Evolutionary conservation across 92 coral and sea anemone species (phyloP), one percentile per base, ranked within the genome.

Genomic region (Metridium senile): DNA sequence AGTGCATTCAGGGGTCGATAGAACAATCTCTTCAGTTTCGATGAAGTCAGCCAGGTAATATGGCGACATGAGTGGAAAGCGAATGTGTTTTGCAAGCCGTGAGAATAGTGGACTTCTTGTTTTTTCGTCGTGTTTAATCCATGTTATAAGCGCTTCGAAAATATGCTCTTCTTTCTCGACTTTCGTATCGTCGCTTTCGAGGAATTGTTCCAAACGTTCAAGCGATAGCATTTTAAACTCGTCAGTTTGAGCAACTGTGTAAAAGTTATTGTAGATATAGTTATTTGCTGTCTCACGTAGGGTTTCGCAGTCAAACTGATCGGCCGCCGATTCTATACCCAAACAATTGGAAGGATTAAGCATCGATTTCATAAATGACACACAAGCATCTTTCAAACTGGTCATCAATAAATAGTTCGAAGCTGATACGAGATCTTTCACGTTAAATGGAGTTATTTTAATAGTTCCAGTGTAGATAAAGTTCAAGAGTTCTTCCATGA

Each of bases 31-130:
- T 71, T 96, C 93, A 21, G 94, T 96, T 68, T 96, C 99, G 13
- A 96, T 97, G 54, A 89, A 89, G 67, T 96, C 99, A 1, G 99
- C 99, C 21, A 96, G 84, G 65, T 96, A 96, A 64, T 96, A 96
- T 0, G 99, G 99, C 4, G 99, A 96, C 97, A 96, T 96, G 33
- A 89, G 83, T 1, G 99, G 99, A 68, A 96, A 96, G 16, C 99
- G 91, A 52, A 96, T 74, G 35, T 89, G 90, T 30, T 78, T 86
- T 11, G 93, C 74, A 69, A 96, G 92, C 58, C 87, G 82, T 47
- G 93, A 90, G 65, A 96, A 88, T 64, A 79, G 54, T 9, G 70
- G 47, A 26, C 66, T 75, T 6, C 99, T 84, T 3, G 75, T 74
- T 70, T 96, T 88, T 26, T 85, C 65, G 79, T 96, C 93, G 51